Base-by-base conservation (phyloP, 2,113 vertebrate genomes). In the Sitta europaea region DNA sequence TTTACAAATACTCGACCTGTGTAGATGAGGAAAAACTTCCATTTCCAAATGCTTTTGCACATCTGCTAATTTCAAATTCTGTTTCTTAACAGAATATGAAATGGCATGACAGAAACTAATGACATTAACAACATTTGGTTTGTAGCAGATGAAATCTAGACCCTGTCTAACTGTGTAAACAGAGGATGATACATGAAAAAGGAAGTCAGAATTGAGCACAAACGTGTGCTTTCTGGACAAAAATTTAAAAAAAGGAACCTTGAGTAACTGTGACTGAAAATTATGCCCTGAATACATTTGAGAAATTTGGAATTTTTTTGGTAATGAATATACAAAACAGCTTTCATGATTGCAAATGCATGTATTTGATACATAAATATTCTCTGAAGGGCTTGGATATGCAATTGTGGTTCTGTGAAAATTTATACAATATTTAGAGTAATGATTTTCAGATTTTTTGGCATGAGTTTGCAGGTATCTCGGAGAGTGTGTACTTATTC, bases 1-100 rank as follows among this genome's bases (percentile, higher is more conserved):
- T 94, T 96, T 96, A 75, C 73, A 92, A 85, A 68, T 80, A 92
- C 63, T 72, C 93, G 73, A 91, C 82, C 87, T 89, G 96, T 95
- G 87, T 70, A 86, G 10, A 8, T 80, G 70, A 85, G 86, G 50
- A 63, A 92, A 92, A 86, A 48, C 58, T 70, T 76, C 42, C 2
- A 22, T 88, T 93, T 91, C 78, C 94, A 47, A 96, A 86, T 42
- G 47, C 38, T 94, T 78, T 38, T 91, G 38, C 63, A 72, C 25
- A 61, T 71, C 70, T 11, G 3, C 45, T 95, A 36, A 86, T 86
- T 94, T 97, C 35, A 70, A 47, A 86, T 83, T 91, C 66, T 80
- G 54, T 80, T 92, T 96, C 42, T 86, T 83, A 91, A 75, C 62
- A 92, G 47, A 81, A 68, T 70, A 72, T 68, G 63, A 94, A 88